Conservation (phyloP, 2,113 vertebrate species). For the Clarias gariepinus region DNA sequence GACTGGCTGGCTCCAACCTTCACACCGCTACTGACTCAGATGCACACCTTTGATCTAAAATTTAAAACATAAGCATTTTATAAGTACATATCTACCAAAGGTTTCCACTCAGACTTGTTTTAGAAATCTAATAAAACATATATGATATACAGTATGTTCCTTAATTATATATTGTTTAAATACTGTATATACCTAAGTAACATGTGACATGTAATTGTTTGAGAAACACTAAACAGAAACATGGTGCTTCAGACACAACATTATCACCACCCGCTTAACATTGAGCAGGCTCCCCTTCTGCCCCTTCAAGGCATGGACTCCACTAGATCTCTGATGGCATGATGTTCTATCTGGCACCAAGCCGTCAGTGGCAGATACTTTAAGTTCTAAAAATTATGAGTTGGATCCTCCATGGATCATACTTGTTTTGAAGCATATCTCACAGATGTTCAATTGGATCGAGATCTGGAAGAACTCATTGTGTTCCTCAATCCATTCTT, state of each 20-base stretch:
- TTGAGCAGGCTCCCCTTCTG: no score
- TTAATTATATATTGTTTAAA: background rate
- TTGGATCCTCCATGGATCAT: no score
- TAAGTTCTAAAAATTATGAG: no score
- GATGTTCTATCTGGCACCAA: no score
- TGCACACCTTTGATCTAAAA: slow-evolving; percentile 58
- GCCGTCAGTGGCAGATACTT: no score
- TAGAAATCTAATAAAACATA: background rate
- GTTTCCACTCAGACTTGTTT: background rate
- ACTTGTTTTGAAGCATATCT: no score
- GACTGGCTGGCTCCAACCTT: slow-evolving; percentile 47
- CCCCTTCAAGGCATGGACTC: no score
- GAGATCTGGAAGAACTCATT: no score
- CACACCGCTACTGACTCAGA: slow-evolving; percentile 51
- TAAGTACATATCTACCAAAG: background rate
- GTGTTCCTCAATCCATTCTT: no score
- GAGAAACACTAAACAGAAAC: background rate
- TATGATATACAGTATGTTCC: background rate
- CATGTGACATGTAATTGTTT: background rate
- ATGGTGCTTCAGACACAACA: background rate
- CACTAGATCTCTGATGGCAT: no score
- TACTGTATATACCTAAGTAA: background rate
- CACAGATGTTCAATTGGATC: no score
- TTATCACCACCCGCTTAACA: no score
- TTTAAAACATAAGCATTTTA: slow-evolving; percentile 12